phyloP scores from a whole-genome alignment of 2,113 vertebrate genomes.

The Aspidoscelis tigris region DNA sequence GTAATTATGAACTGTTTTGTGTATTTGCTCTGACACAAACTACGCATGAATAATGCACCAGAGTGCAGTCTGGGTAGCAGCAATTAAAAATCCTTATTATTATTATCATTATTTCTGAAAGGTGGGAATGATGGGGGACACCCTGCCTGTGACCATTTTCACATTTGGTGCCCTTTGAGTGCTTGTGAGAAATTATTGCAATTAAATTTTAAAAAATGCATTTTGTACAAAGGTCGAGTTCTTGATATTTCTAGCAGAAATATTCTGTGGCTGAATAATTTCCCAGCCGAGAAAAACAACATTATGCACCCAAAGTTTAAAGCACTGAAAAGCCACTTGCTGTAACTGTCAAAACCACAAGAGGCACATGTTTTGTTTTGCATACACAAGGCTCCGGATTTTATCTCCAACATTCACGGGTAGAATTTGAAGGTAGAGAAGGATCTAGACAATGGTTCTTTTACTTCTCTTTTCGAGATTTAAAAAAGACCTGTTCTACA shows the following conservation, averaged over 20 bases:
- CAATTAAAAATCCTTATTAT: constrained; percentile 53
- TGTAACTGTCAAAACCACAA: neutral
- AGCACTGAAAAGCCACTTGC: neutral
- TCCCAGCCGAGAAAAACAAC: neutral
- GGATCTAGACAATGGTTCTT: no score
- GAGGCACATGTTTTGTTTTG: neutral
- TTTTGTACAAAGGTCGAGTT: constrained; percentile 41
- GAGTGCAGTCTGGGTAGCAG: constrained; percentile 20
- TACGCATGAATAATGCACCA: constrained; percentile 52
- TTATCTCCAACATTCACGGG: neutral
- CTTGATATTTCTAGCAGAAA: constrained; percentile 16
- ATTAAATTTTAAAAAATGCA: constrained; percentile 55
- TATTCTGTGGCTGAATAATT: neutral
- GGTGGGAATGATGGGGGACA: neutral
- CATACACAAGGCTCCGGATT: neutral
- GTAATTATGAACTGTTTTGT: constrained; percentile 50
- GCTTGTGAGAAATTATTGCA: constrained; percentile 15
- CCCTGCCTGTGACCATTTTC: neutral
- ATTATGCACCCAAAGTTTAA: neutral
- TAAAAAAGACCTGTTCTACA: no score
- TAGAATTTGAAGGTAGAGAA: neutral
- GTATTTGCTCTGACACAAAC: constrained; percentile 45
- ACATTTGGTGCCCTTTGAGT: constrained; percentile 35
- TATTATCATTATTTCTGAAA: neutral
- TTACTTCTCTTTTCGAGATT: no score